Evolutionary conservation across 2,113 vertebrate species (phyloP).

Genomic region (Montifringilla adamsi): DNA sequence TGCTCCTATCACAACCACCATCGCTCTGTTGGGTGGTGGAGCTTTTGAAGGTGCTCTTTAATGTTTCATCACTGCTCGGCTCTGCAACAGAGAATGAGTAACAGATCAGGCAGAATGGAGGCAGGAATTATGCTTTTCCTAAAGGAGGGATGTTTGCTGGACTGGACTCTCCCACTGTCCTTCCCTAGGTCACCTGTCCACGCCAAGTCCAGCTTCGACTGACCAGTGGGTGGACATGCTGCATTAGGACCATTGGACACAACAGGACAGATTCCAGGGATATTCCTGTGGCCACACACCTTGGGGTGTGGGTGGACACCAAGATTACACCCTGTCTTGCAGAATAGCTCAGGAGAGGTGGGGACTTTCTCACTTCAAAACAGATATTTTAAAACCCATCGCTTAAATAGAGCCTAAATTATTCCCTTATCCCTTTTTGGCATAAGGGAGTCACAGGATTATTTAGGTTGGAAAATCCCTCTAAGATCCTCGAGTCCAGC

Average conservation of each 20-base stretch:
- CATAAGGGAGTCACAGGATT: not conserved
- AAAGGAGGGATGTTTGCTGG: not conserved
- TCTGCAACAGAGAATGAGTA: not conserved
- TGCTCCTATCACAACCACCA: not conserved
- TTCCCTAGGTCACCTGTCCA: not conserved
- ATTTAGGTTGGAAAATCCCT: not conserved
- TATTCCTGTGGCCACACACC: not conserved
- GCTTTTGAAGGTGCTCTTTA: conserved; percentile 4
- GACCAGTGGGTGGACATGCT: rapidly evolving
- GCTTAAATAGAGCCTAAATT: not conserved
- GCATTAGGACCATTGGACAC: rapidly evolving
- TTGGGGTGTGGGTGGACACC: not conserved
- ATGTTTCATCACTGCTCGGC: not conserved
- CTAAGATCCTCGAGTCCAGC: not conserved
- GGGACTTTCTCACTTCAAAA: not conserved
- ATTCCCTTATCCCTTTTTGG: no score
- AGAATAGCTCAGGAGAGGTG: not conserved
- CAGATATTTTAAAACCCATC: not conserved
- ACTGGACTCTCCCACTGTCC: rapidly evolving
- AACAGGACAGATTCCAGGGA: not conserved
- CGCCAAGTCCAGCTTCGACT: not conserved
- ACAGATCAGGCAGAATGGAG: not conserved
- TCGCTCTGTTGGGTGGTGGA: not conserved
- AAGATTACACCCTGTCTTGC: not conserved
- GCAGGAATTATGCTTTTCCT: not conserved